Evolutionary conservation across 2,888 invertebrate species (phyloP).

Genomic region (Diachrysia chrysitis): DNA sequence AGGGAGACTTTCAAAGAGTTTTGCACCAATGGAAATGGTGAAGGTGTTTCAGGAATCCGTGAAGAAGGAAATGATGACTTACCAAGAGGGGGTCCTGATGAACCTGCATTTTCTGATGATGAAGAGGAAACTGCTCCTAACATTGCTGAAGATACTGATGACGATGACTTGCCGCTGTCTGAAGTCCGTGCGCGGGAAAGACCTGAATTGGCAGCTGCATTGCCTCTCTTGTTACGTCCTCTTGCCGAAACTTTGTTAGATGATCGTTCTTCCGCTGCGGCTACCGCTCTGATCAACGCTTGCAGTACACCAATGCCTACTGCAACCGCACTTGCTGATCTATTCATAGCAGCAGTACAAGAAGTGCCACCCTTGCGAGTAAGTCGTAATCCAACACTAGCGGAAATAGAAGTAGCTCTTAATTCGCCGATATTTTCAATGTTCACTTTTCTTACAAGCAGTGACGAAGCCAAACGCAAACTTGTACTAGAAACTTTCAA

Average conservation of each 20-base stretch:
- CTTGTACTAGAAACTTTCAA: constrained; percentile 94
- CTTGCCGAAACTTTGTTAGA: constrained; percentile 84
- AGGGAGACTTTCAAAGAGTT: constrained; percentile 98
- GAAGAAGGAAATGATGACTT: constrained; percentile 84
- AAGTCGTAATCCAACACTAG: constrained; percentile 83
- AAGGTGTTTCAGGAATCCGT: constrained; percentile 84
- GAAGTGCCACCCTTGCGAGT: constrained; percentile 87
- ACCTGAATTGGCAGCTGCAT: constrained; percentile 87
- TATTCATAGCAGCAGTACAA: constrained; percentile 84
- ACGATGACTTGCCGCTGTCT: constrained; percentile 94
- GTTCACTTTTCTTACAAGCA: constrained; percentile 93
- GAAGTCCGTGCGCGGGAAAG: constrained; percentile 92
- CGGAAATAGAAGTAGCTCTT: constrained; percentile 91
- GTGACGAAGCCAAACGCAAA: constrained; percentile 93
- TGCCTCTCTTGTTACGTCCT: constrained; percentile 81
- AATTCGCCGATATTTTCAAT: constrained; percentile 96
- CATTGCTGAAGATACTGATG: constrained; percentile 90
- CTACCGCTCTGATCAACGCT: constrained; percentile 79
- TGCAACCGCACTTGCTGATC: constrained; percentile 80
- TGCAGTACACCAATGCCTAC: constrained; percentile 81
- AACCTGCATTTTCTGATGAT: constrained; percentile 95
- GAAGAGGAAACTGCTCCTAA: constrained; percentile 91
- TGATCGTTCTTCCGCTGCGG: constrained; percentile 79
- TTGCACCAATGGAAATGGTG: constrained; percentile 90
- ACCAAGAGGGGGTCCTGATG: constrained; percentile 87